Conservation (phyloP, 2,113 vertebrate species). For the Mesembrinibis cayennensis region DNA sequence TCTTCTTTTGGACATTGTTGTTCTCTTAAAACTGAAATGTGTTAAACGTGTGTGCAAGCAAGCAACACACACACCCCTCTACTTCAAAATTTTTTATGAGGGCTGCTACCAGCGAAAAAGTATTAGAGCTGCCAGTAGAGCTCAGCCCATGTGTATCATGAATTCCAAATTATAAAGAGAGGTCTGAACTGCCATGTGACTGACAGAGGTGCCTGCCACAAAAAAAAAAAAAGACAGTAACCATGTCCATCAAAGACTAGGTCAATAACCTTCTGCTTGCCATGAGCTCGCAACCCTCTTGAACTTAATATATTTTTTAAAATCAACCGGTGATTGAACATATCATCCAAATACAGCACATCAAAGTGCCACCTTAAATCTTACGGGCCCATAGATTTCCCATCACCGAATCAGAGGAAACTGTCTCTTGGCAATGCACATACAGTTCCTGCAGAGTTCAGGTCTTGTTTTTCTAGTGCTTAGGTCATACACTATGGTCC, state of each 20-base stretch:
- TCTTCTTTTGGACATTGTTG: not conserved
- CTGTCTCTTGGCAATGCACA: not conserved
- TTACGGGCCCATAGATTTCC: not conserved
- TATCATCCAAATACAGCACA: not conserved
- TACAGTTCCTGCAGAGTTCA: not conserved
- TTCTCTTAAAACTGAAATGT: not conserved
- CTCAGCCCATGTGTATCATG: not conserved
- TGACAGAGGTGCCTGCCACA: not conserved
- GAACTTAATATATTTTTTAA: not conserved
- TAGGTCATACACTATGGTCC: not conserved
- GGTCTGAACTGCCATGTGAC: not conserved
- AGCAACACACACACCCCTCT: accelerated
- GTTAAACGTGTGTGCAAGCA: not conserved
- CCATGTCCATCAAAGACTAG: not conserved
- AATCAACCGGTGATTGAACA: not conserved
- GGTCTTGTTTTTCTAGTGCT: not conserved
- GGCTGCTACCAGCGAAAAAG: not conserved
- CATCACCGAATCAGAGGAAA: not conserved
- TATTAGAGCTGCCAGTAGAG: not conserved
- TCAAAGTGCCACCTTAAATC: not conserved
- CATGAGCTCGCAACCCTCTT: not conserved
- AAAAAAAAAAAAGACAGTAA: not conserved
- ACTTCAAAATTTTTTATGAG: not conserved
- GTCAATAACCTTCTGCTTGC: not conserved
- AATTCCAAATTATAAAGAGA: not conserved